phyloP scores from a whole-genome alignment of 2,888 invertebrate species.

The Leucophenga maculata region DNA sequence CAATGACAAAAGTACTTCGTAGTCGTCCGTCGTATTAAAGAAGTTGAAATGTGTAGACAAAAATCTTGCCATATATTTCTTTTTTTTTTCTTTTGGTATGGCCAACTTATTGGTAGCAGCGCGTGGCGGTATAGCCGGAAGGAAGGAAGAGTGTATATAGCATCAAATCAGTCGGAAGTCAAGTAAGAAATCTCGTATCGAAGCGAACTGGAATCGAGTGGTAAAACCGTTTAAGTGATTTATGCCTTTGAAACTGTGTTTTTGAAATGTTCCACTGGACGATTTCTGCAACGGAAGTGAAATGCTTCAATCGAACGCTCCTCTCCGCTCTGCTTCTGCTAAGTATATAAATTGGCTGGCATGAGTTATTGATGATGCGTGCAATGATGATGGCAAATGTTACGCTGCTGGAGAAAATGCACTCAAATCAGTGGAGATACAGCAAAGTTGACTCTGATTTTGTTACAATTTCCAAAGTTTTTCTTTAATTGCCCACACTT shows the following conservation, averaged over 20 bases:
- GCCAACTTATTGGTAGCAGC: constrained; percentile 45
- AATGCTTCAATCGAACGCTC: too few relatives aligned
- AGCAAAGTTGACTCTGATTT: background rate
- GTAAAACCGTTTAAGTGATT: constrained; percentile 61
- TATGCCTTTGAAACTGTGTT: constrained; percentile 63
- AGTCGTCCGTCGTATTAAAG: background rate
- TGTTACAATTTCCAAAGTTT: too few relatives aligned
- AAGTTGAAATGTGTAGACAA: background rate
- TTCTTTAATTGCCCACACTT: too few relatives aligned
- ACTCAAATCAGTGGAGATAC: background rate
- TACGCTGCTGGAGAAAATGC: background rate
- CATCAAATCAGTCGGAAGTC: background rate
- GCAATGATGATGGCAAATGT: constrained; percentile 43
- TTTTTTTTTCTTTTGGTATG: constrained; percentile 48
- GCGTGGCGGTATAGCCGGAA: background rate
- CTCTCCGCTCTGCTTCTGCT: constrained; percentile 33
- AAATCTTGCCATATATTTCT: background rate
- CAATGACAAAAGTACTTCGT: constrained; percentile 57
- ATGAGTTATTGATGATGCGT: constrained; percentile 63
- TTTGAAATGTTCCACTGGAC: constrained; percentile 56
- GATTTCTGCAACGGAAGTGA: constrained; percentile 38
- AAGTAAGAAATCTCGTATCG: constrained; percentile 14
- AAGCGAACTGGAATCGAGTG: constrained; percentile 28
- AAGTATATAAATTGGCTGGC: constrained; percentile 63
- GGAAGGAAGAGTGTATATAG: background rate